Base-by-base conservation (phyloP, 2,113 vertebrate species). In the Heloderma charlesbogerti region DNA sequence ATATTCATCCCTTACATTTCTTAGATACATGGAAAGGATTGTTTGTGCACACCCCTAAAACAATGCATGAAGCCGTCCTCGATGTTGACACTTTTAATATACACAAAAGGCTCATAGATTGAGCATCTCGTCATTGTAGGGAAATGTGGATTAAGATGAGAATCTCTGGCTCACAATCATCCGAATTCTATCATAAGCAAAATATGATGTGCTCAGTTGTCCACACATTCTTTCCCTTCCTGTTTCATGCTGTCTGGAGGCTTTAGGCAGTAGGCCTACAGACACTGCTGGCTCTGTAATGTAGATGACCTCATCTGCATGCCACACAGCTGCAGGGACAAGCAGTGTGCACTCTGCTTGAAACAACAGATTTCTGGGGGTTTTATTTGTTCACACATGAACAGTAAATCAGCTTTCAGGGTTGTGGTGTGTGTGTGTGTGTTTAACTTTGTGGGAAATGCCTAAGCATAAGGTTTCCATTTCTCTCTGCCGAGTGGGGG, bases 381-480 rank as follows among this genome's bases (percentile, higher is more conserved):
- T 92, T 87, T 92, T 89, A 93, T 93, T 92, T 94, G 88, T 95
- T 96, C 92, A 77, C 95, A 96, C 91, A 90, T 43, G 80, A 95
- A 86, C 92, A 75, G 71, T 94, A 94, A 94, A 96, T 96, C 94
- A 91, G 82, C 79, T 0, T 79, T 90, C 86, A 88, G 75, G 81
- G 72, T 45, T 13, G 67, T 20, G 60, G 5, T 7, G 37, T 48
- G n/a, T 29, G 18, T 48, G n/a, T 27, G 12, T 43, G 48, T 60
- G 27, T 92, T 92, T 85, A 81, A 77, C 86, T 95, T 93, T 94
- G 79, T 94, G 94, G 89, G 94, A 95, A 95, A 96, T 92, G 92
- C 86, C 86, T 92, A 91, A 92, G 80, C 90, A 54, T 6, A 29
- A 91, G 87, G 93, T 89, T 94, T 94, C 74, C 90, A 88, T 94